Base-by-base conservation (phyloP, 2,113 vertebrate species). In the Tylochromis polylepis region DNA sequence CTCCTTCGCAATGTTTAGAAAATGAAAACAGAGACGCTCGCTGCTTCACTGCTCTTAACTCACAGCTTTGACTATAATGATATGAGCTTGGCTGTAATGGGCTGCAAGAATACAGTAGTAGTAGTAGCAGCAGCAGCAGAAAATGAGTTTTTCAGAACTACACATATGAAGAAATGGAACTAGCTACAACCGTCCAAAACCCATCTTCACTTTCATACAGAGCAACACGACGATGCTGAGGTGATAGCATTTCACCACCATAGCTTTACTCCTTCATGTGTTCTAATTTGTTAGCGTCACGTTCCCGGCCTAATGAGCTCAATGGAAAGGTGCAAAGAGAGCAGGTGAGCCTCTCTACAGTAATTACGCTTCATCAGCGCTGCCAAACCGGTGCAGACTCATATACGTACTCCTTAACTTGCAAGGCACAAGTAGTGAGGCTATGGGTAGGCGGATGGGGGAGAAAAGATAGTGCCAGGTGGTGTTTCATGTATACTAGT, bases 321-420 rank as follows among this genome's bases (percentile, higher is more conserved):
- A 88, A 86, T 53, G 75, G 82, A 81, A 56, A 31, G 53, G 59
- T 58, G 83, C 11, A 53, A 91, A 80, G 72, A 85, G 86, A 91
- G 84, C 90, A 87, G 87, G 84, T 88, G 89, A 93, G 79, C 57
- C 92, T 93, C 83, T 94, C 83, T 57, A 79, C 62, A 46, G 83
- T 91, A 88, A 94, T 94, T 93, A 89, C 20, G 18, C 53, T 84
- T 91, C 90, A 92, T 94, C 89, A 87, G 7, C 5, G 18, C 82
- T 72, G 49, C 83, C 22, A 65, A 29, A 72, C 80, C 75, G 16
- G 59, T 12, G 18, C 81, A 55, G 79, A 49, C 81, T 81, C 90
- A 70, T 36, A 59, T 90, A 90, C 38, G 86, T 49, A 31, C 86
- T 85, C 86, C 80, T 90, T 89, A 89, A 93, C 85, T 88, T 83